phyloP scores from a whole-genome alignment of 2,888 invertebrate genomes.

The Hanleya hanleyi region DNA sequence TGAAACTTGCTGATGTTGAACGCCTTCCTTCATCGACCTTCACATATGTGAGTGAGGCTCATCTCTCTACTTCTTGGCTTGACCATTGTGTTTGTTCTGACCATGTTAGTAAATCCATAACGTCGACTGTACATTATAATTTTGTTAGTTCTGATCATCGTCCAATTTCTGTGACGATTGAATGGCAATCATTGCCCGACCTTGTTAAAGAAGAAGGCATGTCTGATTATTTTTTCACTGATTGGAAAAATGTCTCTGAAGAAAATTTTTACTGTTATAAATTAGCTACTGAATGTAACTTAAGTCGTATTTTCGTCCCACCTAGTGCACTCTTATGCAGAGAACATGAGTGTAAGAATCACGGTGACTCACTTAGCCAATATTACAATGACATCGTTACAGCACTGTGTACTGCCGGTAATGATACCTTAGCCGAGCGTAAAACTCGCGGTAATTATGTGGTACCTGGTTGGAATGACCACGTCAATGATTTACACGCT shows the following conservation, averaged over 20 bases:
- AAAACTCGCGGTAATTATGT: no score
- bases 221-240: background rate
- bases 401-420: no score
- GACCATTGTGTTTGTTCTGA: background rate
- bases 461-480: no score
- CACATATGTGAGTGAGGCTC: background rate
- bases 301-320: no score
- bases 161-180: background rate
- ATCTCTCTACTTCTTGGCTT: background rate
- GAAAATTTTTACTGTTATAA: no score
- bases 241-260: background rate
- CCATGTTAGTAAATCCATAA: background rate
- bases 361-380: no score
- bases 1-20: background rate
- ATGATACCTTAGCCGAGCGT: no score
- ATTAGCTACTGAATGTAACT: no score
- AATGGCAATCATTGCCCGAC: background rate
- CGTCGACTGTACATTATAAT: background rate
- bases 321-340: no score
- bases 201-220: background rate
- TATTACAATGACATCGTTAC: no score
- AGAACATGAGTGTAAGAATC: no score
- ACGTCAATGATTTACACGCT: no score
- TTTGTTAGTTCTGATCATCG: background rate
- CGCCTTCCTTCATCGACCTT: background rate